phyloP scores from a whole-genome alignment of 2,888 invertebrate genomes.

The Orthosia gothica region DNA sequence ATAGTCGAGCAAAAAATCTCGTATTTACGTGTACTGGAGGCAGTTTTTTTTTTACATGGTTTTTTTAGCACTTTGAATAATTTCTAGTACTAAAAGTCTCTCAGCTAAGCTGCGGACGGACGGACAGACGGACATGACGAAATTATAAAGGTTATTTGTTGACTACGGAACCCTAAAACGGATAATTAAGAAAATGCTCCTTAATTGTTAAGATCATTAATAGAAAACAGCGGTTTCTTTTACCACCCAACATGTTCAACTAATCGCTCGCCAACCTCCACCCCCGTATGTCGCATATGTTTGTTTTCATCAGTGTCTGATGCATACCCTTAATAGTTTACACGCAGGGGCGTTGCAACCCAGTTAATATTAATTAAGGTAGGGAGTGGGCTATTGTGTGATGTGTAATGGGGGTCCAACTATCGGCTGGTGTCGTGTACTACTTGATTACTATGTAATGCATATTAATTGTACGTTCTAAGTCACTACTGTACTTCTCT shows the following conservation, averaged over 20 bases:
- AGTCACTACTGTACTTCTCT: constrained; percentile 23
- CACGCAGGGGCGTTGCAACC: constrained; percentile 82
- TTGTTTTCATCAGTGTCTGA: constrained; percentile 87
- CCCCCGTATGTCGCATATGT: constrained; percentile 76
- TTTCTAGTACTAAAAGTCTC: too few species aligned
- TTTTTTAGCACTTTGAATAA: too few species aligned
- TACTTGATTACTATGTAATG: constrained; percentile 69
- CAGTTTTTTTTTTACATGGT: too few species aligned
- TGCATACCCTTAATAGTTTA: constrained; percentile 84
- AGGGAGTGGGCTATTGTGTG: constrained; percentile 69
- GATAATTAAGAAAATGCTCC: neutral
- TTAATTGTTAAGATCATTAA: neutral
- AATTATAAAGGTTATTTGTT: too few species aligned
- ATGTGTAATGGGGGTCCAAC: constrained; percentile 72
- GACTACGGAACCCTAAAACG: too few species aligned
- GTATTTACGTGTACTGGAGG: too few species aligned
- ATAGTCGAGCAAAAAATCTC: too few species aligned
- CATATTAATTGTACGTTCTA: constrained; percentile 64
- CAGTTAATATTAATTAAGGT: constrained; percentile 81
- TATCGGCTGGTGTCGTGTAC: constrained; percentile 83
- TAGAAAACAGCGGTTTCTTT: neutral
- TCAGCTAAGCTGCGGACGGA: too few species aligned
- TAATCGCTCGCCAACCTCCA: constrained; percentile 40
- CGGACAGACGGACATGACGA: too few species aligned
- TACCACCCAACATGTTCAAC: constrained; percentile 16